phyloP scores from a whole-genome alignment of 2,797 vertebrate species.

The Silurus lanzhouensis region DNA sequence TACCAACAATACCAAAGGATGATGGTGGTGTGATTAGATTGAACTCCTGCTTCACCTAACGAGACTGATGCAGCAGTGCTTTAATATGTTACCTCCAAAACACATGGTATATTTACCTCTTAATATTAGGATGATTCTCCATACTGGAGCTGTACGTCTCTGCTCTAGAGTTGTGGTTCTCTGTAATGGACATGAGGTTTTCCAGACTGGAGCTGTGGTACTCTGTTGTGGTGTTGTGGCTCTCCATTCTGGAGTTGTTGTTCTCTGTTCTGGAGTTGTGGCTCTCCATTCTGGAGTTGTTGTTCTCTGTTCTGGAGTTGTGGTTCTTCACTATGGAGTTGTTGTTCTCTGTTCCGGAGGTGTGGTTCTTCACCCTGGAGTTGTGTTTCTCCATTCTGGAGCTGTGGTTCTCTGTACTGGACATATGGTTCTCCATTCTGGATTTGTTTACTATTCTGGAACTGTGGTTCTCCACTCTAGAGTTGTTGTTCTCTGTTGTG shows the following conservation, averaged over 20 bases:
- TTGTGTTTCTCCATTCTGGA: no score
- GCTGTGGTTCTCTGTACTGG: conserved; percentile 27
- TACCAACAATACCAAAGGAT: not conserved
- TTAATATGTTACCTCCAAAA: not conserved
- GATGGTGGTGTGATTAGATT: not conserved
- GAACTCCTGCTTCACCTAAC: not conserved
- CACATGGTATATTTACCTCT: conserved; percentile 15
- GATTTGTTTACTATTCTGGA: not conserved
- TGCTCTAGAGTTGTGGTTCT: no score
- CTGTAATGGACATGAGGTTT: not conserved
- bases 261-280: not conserved
- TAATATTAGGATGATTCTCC: not conserved
- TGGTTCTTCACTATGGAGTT: no score
- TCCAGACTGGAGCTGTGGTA: conserved; percentile 29
- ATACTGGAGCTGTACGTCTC: no score
- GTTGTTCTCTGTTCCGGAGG: no score
- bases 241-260: not conserved
- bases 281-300: no score
- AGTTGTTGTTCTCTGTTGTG: not conserved
- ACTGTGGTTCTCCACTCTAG: not conserved
- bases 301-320: not conserved
- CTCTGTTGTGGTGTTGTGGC: no score
- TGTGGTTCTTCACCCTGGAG: no score
- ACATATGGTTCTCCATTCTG: not conserved
- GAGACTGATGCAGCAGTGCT: not conserved